Conservation (phyloP, 2,888 invertebrate genomes). For the Leptopilina syphax region DNA sequence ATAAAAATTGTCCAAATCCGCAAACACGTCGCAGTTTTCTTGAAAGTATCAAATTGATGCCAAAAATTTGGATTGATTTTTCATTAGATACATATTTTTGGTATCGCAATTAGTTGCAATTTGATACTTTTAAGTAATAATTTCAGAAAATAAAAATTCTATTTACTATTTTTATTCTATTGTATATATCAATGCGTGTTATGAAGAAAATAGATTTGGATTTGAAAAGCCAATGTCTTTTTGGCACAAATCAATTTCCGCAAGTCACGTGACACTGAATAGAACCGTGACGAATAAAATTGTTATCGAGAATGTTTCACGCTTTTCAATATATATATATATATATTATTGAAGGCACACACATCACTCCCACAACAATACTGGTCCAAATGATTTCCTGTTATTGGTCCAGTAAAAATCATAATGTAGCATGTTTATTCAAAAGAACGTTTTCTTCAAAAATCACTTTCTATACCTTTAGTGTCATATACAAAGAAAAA, state of each 20-base stretch:
- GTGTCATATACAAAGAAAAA: not conserved
- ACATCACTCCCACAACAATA: slow-evolving; percentile 62
- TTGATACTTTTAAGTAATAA: no score
- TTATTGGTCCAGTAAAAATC: slow-evolving; percentile 46
- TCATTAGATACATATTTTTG: no score
- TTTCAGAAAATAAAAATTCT: no score
- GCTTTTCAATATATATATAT: slow-evolving; percentile 17
- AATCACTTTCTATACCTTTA: not conserved
- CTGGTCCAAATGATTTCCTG: slow-evolving; percentile 62
- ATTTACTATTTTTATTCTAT: no score
- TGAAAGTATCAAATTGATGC: no score
- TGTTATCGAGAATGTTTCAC: slow-evolving; percentile 46
- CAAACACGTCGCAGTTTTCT: no score
- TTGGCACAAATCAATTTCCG: slow-evolving; percentile 57
- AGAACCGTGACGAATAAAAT: slow-evolving; percentile 58
- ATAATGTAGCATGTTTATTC: slow-evolving; percentile 25
- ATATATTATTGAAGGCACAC: slow-evolving; percentile 29
- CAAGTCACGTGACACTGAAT: slow-evolving; percentile 61
- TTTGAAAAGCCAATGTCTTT: not conserved
- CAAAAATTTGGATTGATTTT: no score
- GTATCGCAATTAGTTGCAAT: no score
- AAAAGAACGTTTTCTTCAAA: not conserved
- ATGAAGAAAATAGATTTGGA: no score
- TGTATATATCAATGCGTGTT: no score
- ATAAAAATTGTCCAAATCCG: no score